Percentiles rank a stretch among this genome's conserved stretches.
Conservation (phyloP, 2,113 vertebrate species). For the Felis chaus region DNA sequence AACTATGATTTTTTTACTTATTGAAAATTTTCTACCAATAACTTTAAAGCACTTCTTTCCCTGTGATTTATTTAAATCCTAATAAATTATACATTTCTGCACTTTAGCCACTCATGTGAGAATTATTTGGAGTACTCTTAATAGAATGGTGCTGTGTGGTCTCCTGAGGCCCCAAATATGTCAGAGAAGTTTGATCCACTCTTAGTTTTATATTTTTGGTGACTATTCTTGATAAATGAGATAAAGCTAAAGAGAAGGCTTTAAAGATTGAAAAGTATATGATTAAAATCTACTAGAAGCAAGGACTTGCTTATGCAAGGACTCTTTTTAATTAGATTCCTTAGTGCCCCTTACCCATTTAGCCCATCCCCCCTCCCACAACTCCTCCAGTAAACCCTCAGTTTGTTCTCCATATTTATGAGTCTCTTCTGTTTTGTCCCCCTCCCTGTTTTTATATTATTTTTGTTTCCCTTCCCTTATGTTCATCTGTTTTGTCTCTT, state of each 20-base stretch:
- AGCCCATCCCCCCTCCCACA: too few relatives aligned
- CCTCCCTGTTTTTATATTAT: too few relatives aligned
- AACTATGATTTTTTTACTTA: slow-evolving; percentile 68
- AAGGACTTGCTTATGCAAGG: neutral
- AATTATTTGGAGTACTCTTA: slow-evolving; percentile 86
- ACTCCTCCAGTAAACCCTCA: too few relatives aligned
- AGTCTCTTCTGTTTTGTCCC: too few relatives aligned
- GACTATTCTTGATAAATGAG: slow-evolving; percentile 49
- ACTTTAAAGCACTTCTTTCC: slow-evolving; percentile 80
- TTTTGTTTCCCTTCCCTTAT: too few relatives aligned
- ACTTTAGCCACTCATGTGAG: slow-evolving; percentile 91
- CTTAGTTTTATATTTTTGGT: slow-evolving; percentile 60
- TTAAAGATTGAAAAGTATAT: slow-evolving; percentile 13
- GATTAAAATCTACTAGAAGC: slow-evolving; percentile 20
- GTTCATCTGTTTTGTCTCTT: too few relatives aligned
- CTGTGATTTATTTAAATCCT: slow-evolving; percentile 89
- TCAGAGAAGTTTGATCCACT: slow-evolving; percentile 74
- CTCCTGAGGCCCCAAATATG: slow-evolving; percentile 73
- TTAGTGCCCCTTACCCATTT: too few relatives aligned
- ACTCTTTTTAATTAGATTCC: neutral
- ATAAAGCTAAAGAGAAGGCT: neutral
- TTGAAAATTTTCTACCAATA: slow-evolving; percentile 50
- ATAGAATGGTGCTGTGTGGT: slow-evolving; percentile 78
- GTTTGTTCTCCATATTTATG: too few relatives aligned
- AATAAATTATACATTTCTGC: slow-evolving; percentile 90